These are phyloP conservation scores for Neodiprion lecontei DNA, from an alignment of 1,140 invertebrate species.

Conservation along the genomic window DNA sequence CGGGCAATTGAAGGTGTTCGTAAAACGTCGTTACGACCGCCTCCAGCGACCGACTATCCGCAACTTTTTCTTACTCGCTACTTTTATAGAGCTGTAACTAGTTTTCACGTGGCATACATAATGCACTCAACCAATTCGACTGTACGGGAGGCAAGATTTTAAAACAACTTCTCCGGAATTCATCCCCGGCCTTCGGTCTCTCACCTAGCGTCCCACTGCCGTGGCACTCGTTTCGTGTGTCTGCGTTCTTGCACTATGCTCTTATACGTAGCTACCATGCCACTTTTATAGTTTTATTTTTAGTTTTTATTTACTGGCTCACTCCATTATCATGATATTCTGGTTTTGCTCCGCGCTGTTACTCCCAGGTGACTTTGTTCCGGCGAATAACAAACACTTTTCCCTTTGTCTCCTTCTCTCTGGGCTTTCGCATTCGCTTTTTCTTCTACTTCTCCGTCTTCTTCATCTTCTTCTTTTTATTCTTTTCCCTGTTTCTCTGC, in stretches of 20 bases:
- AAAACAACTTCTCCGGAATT: not conserved
- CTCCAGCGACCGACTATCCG: not conserved
- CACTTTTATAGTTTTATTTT: not conserved
- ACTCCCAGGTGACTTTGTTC: not conserved
- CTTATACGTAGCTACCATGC: not conserved
- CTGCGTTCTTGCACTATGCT: no score
- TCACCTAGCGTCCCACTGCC: no score
- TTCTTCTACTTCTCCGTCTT: not conserved
- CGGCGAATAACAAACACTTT: not conserved
- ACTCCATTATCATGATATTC: constrained; percentile 3
- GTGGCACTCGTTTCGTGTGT: no score
- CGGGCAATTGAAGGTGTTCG: no score
- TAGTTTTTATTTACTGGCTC: not conserved
- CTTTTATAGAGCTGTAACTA: not conserved
- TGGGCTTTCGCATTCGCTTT: not conserved
- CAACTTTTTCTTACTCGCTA: not conserved
- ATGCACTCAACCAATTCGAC: not conserved
- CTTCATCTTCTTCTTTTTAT: no score
- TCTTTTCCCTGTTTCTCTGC: no score
- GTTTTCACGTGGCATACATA: not conserved
- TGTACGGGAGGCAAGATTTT: not conserved
- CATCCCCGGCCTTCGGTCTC: not conserved
- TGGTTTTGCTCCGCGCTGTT: not conserved
- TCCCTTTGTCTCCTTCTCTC: not conserved
- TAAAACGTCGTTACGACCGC: no score